Evolutionary conservation across 2,888 invertebrate genomes (phyloP).

Genomic region (Conomelus anceps): DNA sequence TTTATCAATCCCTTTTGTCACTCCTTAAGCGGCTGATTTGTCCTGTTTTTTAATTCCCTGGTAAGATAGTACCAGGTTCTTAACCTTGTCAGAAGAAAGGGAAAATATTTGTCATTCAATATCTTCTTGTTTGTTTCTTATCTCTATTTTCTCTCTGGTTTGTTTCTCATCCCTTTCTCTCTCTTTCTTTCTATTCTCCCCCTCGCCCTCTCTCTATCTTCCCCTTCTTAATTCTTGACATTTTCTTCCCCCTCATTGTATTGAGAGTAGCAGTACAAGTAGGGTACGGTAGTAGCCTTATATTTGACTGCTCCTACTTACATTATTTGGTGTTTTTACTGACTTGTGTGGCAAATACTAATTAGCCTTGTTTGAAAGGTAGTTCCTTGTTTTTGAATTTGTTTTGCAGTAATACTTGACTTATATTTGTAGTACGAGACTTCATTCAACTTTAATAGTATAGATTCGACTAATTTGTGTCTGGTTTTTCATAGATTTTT

Average conservation of each 20-base stretch:
- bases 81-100: too few species aligned
- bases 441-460: too few species aligned
- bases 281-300: background rate
- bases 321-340: background rate
- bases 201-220: background rate
- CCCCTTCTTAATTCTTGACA: background rate
- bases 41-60: too few species aligned
- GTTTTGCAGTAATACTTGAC: background rate
- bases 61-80: too few species aligned
- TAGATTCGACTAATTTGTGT: too few species aligned
- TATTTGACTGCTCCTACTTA: background rate
- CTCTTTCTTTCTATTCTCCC: background rate
- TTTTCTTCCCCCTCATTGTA: background rate
- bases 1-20: background rate
- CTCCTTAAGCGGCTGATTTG: too few species aligned
- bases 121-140: too few species aligned
- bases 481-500: too few species aligned
- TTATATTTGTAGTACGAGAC: too few species aligned
- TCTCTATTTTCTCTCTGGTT: too few species aligned
- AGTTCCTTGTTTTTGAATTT: background rate
- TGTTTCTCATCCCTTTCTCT: too few species aligned
- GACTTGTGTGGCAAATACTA: background rate
- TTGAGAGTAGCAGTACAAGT: background rate
- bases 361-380: background rate
- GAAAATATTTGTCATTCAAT: too few species aligned